A percentile compares a stretch with the other conserved stretches of the same genome.
phyloP scores from a whole-genome alignment of 2,888 invertebrate species.

The Aporophyla nigra region DNA sequence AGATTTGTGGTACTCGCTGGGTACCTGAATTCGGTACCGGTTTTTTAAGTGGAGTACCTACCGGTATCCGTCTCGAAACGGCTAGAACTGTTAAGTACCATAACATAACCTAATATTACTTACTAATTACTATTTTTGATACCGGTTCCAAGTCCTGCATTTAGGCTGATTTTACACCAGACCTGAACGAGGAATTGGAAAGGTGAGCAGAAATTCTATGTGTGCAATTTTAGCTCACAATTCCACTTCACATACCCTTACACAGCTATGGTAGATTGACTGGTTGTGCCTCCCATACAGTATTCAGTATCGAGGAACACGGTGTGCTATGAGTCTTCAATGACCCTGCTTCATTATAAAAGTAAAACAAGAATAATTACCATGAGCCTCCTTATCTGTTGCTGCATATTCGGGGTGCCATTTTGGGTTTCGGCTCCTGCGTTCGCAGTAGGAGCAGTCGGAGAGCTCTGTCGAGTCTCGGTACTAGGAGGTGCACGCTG shows the following conservation, averaged over 20 bases:
- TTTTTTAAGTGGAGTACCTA: neutral
- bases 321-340: neutral
- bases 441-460: slow-evolving; percentile 52
- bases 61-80: neutral
- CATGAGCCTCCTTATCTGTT: slow-evolving; percentile 75
- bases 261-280: neutral
- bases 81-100: neutral
- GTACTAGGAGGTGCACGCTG: slow-evolving; percentile 94
- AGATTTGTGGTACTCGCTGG: neutral
- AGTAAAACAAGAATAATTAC: slow-evolving; percentile 60
- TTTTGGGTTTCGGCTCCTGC: slow-evolving; percentile 31
- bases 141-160: neutral
- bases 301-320: neutral
- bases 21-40: neutral
- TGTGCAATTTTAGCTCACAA: neutral
- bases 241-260: neutral
- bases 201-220: neutral
- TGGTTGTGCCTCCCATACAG: neutral
- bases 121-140: neutral
- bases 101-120: too few species aligned
- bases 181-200: neutral
- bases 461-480: slow-evolving; percentile 50
- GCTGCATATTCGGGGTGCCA: slow-evolving; percentile 63
- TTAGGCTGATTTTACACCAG: neutral
- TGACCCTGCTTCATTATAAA: neutral